Percentiles rank a stretch among this genome's conserved stretches.
Evolutionary conservation across 2,113 vertebrate species (phyloP).

Genomic region (Syngnathus typhle): DNA sequence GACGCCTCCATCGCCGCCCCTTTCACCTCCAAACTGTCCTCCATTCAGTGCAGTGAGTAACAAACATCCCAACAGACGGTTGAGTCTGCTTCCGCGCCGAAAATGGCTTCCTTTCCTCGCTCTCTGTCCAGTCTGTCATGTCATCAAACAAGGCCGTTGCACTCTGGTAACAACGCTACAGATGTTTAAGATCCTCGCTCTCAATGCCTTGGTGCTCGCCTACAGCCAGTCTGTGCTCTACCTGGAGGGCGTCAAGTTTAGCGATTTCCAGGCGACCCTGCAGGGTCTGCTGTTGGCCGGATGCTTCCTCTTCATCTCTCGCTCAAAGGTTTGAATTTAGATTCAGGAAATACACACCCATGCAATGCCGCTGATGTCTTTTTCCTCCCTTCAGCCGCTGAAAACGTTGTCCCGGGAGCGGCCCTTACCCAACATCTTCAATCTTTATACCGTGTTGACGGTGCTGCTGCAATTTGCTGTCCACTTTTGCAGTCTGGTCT

Average conservation of each 20-base stretch:
- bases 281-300: slow-evolving; percentile 91
- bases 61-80: slow-evolving; percentile 2
- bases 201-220: slow-evolving; percentile 91
- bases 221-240: slow-evolving; percentile 98
- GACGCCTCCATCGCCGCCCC: slow-evolving; percentile 96
- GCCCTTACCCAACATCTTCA: slow-evolving; percentile 95
- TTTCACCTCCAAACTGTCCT: slow-evolving; percentile 95
- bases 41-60: slow-evolving; percentile 92
- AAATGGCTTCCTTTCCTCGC: slow-evolving; percentile 5
- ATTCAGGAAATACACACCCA: background rate
- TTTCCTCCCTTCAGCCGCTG: slow-evolving; percentile 74
- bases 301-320: slow-evolving; percentile 97
- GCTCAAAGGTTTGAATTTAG: slow-evolving; percentile 82
- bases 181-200: slow-evolving; percentile 96
- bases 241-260: slow-evolving; percentile 95
- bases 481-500: slow-evolving; percentile 89
- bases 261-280: slow-evolving; percentile 91
- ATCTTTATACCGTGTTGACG: slow-evolving; percentile 90
- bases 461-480: slow-evolving; percentile 91
- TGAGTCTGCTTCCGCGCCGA: background rate
- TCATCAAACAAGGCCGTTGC: slow-evolving; percentile 97
- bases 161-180: slow-evolving; percentile 93
- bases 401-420: slow-evolving; percentile 90
- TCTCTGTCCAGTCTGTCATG: slow-evolving; percentile 81
- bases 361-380: background rate